Conservation (phyloP, 2,888 invertebrate genomes). For the Carterocephalus palaemon region DNA sequence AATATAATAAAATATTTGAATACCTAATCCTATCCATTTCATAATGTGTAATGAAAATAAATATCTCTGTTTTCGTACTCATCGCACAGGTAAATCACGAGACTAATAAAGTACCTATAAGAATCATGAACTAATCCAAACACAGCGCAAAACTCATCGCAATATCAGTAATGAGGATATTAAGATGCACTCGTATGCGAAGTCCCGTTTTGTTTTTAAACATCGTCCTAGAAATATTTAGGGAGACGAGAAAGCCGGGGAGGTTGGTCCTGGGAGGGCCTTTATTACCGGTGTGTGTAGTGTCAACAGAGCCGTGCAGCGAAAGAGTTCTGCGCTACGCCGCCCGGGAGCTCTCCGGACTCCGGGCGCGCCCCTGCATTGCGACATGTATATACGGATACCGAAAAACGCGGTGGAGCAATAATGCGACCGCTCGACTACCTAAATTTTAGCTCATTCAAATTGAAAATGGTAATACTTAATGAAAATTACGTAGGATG, state of each 20-base stretch:
- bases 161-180: slow-evolving; percentile 1
- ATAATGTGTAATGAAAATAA: too few species aligned
- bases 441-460: too few species aligned
- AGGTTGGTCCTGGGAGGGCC: background rate
- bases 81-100: too few species aligned
- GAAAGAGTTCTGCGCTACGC: slow-evolving; percentile 31
- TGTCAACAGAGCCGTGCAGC: slow-evolving; percentile 24
- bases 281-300: slow-evolving; percentile 3
- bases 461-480: too few species aligned
- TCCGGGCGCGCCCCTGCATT: slow-evolving; percentile 65
- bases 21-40: too few species aligned
- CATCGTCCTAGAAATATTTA: slow-evolving; percentile 17
- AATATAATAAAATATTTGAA: too few species aligned
- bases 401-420: background rate
- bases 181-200: background rate
- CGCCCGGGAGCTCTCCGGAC: slow-evolving; percentile 38
- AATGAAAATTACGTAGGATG: too few species aligned
- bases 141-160: background rate
- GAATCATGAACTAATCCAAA: too few species aligned
- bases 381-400: slow-evolving; percentile 47
- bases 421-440: too few species aligned
- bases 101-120: too few species aligned
- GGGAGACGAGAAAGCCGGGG: slow-evolving; percentile 6
- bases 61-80: too few species aligned
- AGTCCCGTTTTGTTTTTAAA: slow-evolving; percentile 13